Conservation (phyloP, 2,113 vertebrate species). For the Empidonax traillii region DNA sequence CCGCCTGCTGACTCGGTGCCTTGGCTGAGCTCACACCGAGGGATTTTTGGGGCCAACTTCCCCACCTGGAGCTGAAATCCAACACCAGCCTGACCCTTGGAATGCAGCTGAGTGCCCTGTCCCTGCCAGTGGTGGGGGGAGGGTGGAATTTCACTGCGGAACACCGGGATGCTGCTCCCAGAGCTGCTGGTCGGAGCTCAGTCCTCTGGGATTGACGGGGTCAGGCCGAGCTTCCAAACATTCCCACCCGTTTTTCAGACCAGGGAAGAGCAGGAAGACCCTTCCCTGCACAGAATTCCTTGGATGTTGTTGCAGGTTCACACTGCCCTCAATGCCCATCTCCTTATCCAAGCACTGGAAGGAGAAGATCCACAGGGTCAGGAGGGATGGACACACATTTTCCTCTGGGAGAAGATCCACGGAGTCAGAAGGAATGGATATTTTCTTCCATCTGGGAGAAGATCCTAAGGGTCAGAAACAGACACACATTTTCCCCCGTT, state of each 20-base stretch:
- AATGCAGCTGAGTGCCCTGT: not conserved
- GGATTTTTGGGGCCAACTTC: not conserved
- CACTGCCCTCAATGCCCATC: not conserved
- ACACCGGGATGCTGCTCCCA: not conserved
- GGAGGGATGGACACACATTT: too few species aligned
- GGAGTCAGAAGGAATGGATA: too few species aligned
- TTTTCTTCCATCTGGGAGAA: too few species aligned
- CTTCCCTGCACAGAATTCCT: not conserved
- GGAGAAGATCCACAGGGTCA: not conserved
- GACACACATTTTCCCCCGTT: not conserved
- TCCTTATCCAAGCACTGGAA: not conserved
- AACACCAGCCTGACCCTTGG: conserved; percentile 31
- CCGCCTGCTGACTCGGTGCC: not conserved
- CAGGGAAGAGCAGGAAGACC: not conserved
- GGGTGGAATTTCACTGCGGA: rapidly evolving
- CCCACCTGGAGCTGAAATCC: conserved; percentile 58
- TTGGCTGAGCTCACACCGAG: rapidly evolving
- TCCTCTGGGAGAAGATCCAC: too few species aligned
- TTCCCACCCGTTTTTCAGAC: not conserved
- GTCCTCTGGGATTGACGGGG: too few species aligned
- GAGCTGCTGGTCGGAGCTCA: not conserved
- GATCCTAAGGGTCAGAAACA: too few species aligned
- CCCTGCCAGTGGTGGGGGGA: not conserved
- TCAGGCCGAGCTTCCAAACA: not conserved
- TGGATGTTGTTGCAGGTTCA: not conserved